phyloP scores from a whole-genome alignment of 2,888 invertebrate species.

The Lasioglossum calceatum region DNA sequence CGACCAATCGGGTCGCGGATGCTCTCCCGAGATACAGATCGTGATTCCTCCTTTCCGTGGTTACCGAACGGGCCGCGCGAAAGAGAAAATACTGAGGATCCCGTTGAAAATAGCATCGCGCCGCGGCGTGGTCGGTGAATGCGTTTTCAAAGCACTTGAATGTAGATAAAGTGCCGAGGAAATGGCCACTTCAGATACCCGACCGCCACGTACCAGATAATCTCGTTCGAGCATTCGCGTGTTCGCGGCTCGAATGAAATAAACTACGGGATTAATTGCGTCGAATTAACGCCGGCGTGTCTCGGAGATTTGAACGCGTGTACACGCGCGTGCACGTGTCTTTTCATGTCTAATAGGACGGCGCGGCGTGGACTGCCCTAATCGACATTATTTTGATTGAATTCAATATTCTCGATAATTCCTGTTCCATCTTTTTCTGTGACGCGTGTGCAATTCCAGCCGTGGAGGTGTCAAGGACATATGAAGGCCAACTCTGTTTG shows the following conservation, averaged over 20 bases:
- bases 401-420: no score
- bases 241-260: slow-evolving; percentile 31
- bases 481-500: no score
- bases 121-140: slow-evolving; percentile 8
- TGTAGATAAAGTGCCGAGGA: slow-evolving; percentile 57
- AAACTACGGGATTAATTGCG: slow-evolving; percentile 57
- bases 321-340: background rate
- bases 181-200: slow-evolving; percentile 51
- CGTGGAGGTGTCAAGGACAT: no score
- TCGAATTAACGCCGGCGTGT: slow-evolving; percentile 29
- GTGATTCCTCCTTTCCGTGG: slow-evolving; percentile 65
- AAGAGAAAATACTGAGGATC: slow-evolving; percentile 59
- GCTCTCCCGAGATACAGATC: slow-evolving; percentile 61
- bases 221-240: slow-evolving; percentile 16
- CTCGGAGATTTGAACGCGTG: slow-evolving; percentile 23
- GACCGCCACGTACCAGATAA: slow-evolving; percentile 14
- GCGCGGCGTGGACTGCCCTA: background rate
- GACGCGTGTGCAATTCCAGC: no score
- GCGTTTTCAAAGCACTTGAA: slow-evolving; percentile 41
- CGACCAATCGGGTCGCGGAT: slow-evolving; percentile 50
- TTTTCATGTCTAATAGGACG: background rate
- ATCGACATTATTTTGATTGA: background rate
- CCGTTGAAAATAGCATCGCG: slow-evolving; percentile 54
- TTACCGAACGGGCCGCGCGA: slow-evolving; percentile 43
- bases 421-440: no score